Base-by-base conservation (phyloP, 2,113 vertebrate species). In the Nipponia nippon region DNA sequence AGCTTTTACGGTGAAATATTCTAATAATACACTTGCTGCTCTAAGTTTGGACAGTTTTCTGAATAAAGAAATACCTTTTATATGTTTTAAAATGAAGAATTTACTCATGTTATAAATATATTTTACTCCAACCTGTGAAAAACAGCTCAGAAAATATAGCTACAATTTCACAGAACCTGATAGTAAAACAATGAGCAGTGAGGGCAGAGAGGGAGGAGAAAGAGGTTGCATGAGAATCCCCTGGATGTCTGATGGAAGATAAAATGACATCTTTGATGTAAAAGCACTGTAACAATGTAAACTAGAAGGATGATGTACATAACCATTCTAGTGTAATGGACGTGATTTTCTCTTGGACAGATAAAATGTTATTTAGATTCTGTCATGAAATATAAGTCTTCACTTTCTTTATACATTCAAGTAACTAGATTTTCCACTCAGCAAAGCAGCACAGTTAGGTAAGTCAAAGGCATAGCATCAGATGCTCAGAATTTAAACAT, bases 371-470 rank as follows among this genome's bases (percentile, higher is more conserved):
- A 96, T 96, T 97, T 95, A 96, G 94, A 95, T 93, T 93, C 92
- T 97, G 95, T 96, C 97, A 96, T 83, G 90, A 95, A 91, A 96
- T 96, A 61, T 97, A 96, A 96, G 79, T 72, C 92, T 95, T 95
- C 90, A 91, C 95, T 93, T 95, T 89, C 86, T 73, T 93, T 87
- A 66, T 95, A 85, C 67, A 25, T 87, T 84, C 75, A 55, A 89
- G 92, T 87, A 96, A 96, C 89, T 85, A 92, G 93, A 96, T 96
- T 96, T 96, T 97, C 95, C 95, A 96, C 93, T 97, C 93, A 96
- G 95, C 84, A 96, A 96, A 95, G 89, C 88, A 53, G 86, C 70
- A 95, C 34, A 26, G 52, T 66, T 73, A 83, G 93, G 72, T 80
- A 62, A 92, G 47, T 79, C 87, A 90, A 88, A 82, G 83, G 38